These are phyloP conservation scores for Sylvilagus bachmani DNA, from an alignment of 2,113 vertebrate species.

Conservation along the genomic window DNA sequence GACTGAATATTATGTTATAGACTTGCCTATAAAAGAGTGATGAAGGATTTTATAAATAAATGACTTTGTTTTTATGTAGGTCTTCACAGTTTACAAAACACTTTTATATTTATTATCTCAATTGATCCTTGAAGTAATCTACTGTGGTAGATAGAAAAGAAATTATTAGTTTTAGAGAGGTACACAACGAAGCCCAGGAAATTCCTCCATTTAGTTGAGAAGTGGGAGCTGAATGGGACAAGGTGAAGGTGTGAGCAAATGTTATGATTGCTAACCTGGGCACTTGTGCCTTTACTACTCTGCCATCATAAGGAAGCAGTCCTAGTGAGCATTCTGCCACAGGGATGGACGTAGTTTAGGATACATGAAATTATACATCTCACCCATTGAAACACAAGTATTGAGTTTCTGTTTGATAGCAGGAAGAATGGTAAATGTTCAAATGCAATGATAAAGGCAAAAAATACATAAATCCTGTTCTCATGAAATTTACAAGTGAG, in stretches of 20 bases:
- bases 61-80: background rate
- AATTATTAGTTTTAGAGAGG: background rate
- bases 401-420: background rate
- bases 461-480: background rate
- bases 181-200: background rate
- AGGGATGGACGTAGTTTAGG: background rate
- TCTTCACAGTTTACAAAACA: conserved; percentile 22
- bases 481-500: background rate
- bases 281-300: background rate
- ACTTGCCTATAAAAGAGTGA: background rate
- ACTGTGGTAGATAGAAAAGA: background rate
- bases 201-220: background rate
- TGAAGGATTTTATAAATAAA: conserved; percentile 45
- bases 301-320: background rate
- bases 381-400: background rate
- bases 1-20: background rate
- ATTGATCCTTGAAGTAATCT: conserved; percentile 27
- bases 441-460: background rate
- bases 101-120: background rate
- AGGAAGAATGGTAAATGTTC: background rate
- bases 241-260: background rate
- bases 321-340: too few relatives aligned
- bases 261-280: background rate
- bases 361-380: background rate
- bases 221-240: background rate